Evolutionary conservation across 2,113 vertebrate species (phyloP), one percentile per base, ranked within the genome.

Genomic region (Drymodes brunneopygia): DNA sequence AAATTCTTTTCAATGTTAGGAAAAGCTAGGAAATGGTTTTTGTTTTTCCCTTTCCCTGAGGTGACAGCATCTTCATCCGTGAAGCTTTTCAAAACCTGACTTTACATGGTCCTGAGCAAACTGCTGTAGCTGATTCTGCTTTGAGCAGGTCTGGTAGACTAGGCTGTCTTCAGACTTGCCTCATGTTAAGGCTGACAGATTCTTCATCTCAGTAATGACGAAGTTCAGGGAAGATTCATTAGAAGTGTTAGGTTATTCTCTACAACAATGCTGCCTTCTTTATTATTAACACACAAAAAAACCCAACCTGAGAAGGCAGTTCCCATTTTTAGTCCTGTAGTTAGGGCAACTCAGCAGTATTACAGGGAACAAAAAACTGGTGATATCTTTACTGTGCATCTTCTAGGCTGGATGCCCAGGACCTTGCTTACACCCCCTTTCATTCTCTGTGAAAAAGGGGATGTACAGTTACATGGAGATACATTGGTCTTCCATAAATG

Each of bases 11-110:
- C 29, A 64, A 54, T 48, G 2, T 58, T n/a, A 35, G 15, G 9
- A 74, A 71, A 66, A 85, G 6, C 21, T 27, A 51, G 25, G 27
- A 77, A 67, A 67, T 16, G 12, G 4, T 44, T 25, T 21, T 23
- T 7, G 2, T 19, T 19, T 28, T 7, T 19, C 29, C 5, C 18
- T 6, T 3, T 6, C 7, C 4, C 33, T 17, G 19, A 66, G 6
- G 7, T 60, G 19, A 15, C 18, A 44, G 24, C 16, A 15, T 48
- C 25, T 69, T 51, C 20, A 28, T 36, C 20, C 57, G 47, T 56
- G 35, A 29, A 75, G 28, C 20, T 94, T 36, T 75, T n/a, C 25
- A 57, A n/a, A 88, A 42, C 27, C 23, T 33, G 66, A 1, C 48
- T 67, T 12, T 12, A 15, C 3, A 0, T 15, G 13, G 45, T 75